Conservation (phyloP, 2,888 invertebrate species). For the Archips xylosteana region DNA sequence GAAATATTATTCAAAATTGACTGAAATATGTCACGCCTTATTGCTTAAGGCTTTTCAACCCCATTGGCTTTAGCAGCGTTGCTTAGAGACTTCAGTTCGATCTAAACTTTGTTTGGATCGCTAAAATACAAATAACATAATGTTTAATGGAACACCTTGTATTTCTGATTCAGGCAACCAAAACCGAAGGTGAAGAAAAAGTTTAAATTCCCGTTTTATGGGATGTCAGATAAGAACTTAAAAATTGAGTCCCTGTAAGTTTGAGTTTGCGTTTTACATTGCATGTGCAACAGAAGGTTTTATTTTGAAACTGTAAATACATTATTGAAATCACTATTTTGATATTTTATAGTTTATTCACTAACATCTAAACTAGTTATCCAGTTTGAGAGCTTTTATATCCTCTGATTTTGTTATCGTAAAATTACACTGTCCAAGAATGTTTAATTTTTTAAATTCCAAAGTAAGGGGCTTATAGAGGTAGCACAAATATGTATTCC, state of each 20-base stretch:
- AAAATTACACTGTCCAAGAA: background rate
- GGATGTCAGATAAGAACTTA: constrained; percentile 73
- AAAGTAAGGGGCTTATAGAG: constrained; percentile 9
- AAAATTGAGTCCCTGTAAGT: constrained; percentile 74
- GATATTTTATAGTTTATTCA: constrained; percentile 34
- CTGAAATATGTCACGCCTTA: constrained; percentile 9
- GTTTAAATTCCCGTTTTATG: constrained; percentile 71
- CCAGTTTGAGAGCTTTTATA: constrained; percentile 33
- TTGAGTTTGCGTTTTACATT: constrained; percentile 56
- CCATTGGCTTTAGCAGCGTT: constrained; percentile 23
- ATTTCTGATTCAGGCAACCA: constrained; percentile 69
- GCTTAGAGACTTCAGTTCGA: constrained; percentile 17
- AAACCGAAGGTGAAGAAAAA: constrained; percentile 67
- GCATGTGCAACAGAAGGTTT: constrained; percentile 34
- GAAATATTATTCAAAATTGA: constrained; percentile 6
- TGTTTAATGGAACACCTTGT: constrained; percentile 42
- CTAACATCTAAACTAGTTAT: constrained; percentile 33
- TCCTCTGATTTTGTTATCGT: constrained; percentile 17
- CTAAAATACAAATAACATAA: constrained; percentile 4
- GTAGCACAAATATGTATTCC: constrained; percentile 27
- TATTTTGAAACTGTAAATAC: constrained; percentile 37
- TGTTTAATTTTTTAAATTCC: constrained; percentile 13
- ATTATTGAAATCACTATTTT: constrained; percentile 26
- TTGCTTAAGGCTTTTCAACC: constrained; percentile 17
- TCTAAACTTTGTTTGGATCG: constrained; percentile 7